Conservation (phyloP, 2,113 vertebrate species). For the Garra rufa region DNA sequence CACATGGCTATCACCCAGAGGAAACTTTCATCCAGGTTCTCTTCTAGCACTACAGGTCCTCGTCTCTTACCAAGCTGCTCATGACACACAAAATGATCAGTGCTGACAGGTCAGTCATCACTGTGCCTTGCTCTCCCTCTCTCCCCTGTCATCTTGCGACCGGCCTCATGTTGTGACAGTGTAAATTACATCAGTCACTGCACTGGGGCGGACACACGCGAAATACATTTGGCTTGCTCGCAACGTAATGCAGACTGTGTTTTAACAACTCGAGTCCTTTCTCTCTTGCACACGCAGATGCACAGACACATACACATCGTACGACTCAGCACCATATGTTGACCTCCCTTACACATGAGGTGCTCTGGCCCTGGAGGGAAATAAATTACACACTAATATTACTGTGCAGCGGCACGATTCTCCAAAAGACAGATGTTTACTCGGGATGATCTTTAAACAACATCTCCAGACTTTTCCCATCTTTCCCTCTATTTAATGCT, state of each 20-base stretch:
- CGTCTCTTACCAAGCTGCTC: not conserved
- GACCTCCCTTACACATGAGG: slow-evolving; percentile 53
- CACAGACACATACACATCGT: not conserved
- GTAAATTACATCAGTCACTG: slow-evolving; percentile 51
- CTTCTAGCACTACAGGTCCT: slow-evolving; percentile 22
- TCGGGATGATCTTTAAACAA: slow-evolving; percentile 46
- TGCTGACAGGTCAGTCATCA: slow-evolving; percentile 50
- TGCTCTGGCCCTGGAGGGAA: slow-evolving; percentile 48
- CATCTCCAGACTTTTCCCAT: slow-evolving; percentile 5
- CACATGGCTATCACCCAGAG: not conserved
- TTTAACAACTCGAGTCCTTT: slow-evolving; percentile 8
- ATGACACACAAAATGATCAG: slow-evolving; percentile 26
- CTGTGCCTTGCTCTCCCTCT: slow-evolving; percentile 25
- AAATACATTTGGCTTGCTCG: not conserved
- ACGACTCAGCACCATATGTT: slow-evolving; percentile 52
- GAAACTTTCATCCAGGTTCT: not conserved
- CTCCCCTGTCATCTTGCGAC: slow-evolving; percentile 16
- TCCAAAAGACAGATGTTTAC: slow-evolving; percentile 48
- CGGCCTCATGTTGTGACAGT: slow-evolving; percentile 47
- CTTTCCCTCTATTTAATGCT: not conserved
- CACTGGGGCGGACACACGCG: slow-evolving; percentile 37
- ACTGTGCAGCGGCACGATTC: slow-evolving; percentile 22
- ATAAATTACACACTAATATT: slow-evolving; percentile 53
- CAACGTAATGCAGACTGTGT: not conserved
- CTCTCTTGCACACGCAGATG: not conserved